Conservation (phyloP, 2,888 invertebrate genomes). For the Drosophila koepferae region DNA sequence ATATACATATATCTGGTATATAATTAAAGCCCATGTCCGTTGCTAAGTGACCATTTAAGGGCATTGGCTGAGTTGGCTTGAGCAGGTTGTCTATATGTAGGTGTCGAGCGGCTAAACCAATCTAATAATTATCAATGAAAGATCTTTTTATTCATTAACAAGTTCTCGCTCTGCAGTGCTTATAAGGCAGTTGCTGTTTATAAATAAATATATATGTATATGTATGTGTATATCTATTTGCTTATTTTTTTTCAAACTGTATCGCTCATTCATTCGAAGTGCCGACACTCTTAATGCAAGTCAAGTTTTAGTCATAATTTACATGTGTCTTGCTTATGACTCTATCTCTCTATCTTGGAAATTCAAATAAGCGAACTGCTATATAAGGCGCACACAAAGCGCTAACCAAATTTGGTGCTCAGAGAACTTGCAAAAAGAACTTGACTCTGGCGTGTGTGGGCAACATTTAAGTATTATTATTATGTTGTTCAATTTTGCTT, state of each 20-base stretch:
- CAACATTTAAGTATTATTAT: slow-evolving; percentile 38
- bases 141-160: slow-evolving; percentile 72
- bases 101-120: slow-evolving; percentile 51
- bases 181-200: slow-evolving; percentile 56
- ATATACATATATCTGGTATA: slow-evolving; percentile 25
- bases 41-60: slow-evolving; percentile 67
- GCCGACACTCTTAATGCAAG: slow-evolving; percentile 59
- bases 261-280: slow-evolving; percentile 59
- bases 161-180: slow-evolving; percentile 60
- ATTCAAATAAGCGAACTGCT: slow-evolving; percentile 52
- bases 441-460: slow-evolving; percentile 37
- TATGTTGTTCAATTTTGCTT: slow-evolving; percentile 15
- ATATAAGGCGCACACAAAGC: slow-evolving; percentile 53
- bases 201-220: not conserved
- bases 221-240: not conserved
- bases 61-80: slow-evolving; percentile 54
- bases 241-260: slow-evolving; percentile 21
- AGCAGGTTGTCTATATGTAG: slow-evolving; percentile 48
- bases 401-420: slow-evolving; percentile 63
- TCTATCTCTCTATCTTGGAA: slow-evolving; percentile 52
- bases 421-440: slow-evolving; percentile 44
- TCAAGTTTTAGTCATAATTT: slow-evolving; percentile 75
- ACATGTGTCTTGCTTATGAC: slow-evolving; percentile 59
- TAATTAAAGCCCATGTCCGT: slow-evolving; percentile 53
- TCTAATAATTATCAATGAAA: slow-evolving; percentile 76